Evolutionary conservation across 2,888 invertebrate genomes (phyloP).

Genomic region (Leistus spinibarbis): DNA sequence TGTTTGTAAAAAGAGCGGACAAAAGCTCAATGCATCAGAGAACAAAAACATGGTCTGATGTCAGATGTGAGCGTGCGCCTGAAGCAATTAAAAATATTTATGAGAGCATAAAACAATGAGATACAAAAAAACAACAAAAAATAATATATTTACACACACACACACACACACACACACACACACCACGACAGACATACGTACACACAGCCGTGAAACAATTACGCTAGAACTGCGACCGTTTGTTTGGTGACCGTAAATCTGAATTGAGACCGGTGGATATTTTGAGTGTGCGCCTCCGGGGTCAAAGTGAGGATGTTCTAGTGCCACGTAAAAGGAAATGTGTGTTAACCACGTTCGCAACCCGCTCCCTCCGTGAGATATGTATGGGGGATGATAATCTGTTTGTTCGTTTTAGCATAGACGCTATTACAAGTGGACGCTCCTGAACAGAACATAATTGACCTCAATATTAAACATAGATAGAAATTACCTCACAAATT

Average conservation of each 20-base stretch:
- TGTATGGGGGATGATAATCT: background rate
- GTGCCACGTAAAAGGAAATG: constrained; percentile 30
- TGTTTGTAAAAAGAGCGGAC: background rate
- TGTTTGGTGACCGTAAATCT: constrained; percentile 21
- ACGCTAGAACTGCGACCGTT: too few relatives aligned
- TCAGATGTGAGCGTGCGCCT: background rate
- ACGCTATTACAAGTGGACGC: background rate
- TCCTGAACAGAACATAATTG: background rate
- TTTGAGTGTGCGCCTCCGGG: background rate
- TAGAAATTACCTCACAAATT: too few relatives aligned
- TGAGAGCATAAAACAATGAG: background rate
- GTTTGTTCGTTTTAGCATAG: background rate
- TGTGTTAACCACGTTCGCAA: constrained; percentile 12
- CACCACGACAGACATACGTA: constrained; percentile 24
- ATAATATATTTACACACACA: background rate
- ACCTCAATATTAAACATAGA: background rate
- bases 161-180: constrained; percentile 13
- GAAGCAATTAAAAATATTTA: background rate
- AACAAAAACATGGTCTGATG: background rate
- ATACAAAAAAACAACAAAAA: background rate
- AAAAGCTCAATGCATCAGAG: background rate
- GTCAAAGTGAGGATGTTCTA: background rate
- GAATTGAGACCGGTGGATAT: constrained; percentile 8
- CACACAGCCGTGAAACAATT: constrained; percentile 18
- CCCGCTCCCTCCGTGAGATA: background rate